Percentiles rank a stretch among this genome's conserved stretches.
These are phyloP conservation scores for Esperia sulphurella DNA, from an alignment of 2,888 invertebrate genomes.

Conservation along the genomic window DNA sequence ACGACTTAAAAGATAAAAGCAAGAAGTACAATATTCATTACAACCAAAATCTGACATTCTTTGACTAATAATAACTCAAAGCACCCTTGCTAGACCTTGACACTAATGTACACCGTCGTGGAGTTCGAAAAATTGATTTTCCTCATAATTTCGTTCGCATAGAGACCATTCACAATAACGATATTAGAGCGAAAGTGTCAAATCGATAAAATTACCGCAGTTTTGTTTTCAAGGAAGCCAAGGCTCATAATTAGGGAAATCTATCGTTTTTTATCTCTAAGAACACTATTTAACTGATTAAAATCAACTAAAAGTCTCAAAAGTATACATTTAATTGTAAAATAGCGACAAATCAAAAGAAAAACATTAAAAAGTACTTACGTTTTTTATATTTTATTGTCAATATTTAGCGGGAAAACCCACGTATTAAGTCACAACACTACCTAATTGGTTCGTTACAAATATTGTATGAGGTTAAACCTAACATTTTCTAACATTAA, in stretches of 20 bases:
- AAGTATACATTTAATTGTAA: conserved; percentile 17
- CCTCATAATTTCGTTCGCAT: conserved; percentile 41
- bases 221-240: conserved; percentile 63
- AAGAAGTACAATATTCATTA: neutral
- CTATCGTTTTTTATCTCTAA: neutral
- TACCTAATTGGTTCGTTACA: conserved; percentile 67
- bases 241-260: neutral
- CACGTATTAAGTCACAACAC: conserved; percentile 51
- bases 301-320: neutral
- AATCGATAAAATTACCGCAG: conserved; percentile 81
- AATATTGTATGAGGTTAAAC: conserved; percentile 41
- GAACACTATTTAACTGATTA: neutral
- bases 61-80: no score
- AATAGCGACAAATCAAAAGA: conserved; percentile 22
- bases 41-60: neutral
- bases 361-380: conserved; percentile 48
- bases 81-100: conserved; percentile 10
- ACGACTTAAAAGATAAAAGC: neutral
- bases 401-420: conserved; percentile 50
- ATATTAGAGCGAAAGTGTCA: conserved; percentile 56
- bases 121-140: conserved; percentile 31
- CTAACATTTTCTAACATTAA: conserved; percentile 67
- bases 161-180: conserved; percentile 50
- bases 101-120: conserved; percentile 8
- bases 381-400: conserved; percentile 54